Evolutionary conservation across 2,113 vertebrate genomes (phyloP), one percentile per base, ranked within the genome.

Genomic region (Labeo catla): DNA sequence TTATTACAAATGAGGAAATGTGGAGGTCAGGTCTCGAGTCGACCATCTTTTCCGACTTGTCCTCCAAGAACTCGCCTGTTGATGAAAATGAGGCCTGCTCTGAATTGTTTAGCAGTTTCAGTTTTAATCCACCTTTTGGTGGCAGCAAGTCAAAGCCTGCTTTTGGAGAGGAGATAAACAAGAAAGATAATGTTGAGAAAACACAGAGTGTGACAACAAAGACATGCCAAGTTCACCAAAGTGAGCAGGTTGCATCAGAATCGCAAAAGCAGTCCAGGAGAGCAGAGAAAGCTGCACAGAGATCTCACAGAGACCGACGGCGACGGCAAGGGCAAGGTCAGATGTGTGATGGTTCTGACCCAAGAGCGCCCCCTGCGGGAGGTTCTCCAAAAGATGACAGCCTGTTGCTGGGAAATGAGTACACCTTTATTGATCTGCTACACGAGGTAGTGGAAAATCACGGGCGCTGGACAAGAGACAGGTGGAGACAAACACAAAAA

Each of bases 381-480:
- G 36, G 84, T 2, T 94, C 94, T 0, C 93, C 93, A 0, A 90
- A 89, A 2, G 94, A 94, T 4, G 87, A 93, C 1, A 92, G 86
- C 0, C 89, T 93, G 59, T 90, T 94, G 7, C 66, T 87, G 83
- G 90, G 91, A 8, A 93, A 92, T 11, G 85, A 94, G 36, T 93
- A 92, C 47, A 91, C 88, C 73, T 93, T 93, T 81, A 91, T 93
- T 86, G 93, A 95, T 87, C 93, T 96, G 86, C 90, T 96, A 80
- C 94, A 96, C 2, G 95, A 96, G 76, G 95, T 96, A 4, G 93
- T 92, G 39, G 93, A 95, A 90, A 96, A 95, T 89, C 92, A 93
- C 8, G 95, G 95, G 4, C 93, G 96, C 34, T 95, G 95, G 94
- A 96, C 95, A 21, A 84, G 94, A 73, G 93, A 95, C 2, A 85